Evolutionary conservation across 1,140 invertebrate genomes (phyloP).

Genomic region (Dendroctonus ponderosae): DNA sequence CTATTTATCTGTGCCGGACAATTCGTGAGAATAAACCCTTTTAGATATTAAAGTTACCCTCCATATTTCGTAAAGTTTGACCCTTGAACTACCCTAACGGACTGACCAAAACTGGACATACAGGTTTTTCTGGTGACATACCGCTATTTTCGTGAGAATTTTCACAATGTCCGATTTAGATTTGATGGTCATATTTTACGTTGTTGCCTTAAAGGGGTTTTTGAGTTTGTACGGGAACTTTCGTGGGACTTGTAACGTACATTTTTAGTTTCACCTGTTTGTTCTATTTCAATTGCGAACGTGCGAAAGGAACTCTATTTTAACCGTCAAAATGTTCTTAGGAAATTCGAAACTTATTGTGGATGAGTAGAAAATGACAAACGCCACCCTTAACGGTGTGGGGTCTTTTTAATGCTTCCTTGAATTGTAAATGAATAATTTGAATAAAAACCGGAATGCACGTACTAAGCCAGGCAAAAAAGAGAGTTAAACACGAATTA

Average conservation of each 20-base stretch:
- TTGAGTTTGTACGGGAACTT: conserved; percentile 12
- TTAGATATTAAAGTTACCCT: conserved; percentile 40
- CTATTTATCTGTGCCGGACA: conserved; percentile 42
- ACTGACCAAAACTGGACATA: conserved; percentile 45
- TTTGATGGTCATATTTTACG: conserved; percentile 35
- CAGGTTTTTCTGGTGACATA: conserved; percentile 43
- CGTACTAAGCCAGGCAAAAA: neutral
- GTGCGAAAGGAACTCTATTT: neutral
- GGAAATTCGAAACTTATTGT: neutral
- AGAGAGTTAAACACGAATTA: too few species aligned
- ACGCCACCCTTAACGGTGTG: neutral
- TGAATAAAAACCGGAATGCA: neutral
- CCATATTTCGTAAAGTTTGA: conserved; percentile 40
- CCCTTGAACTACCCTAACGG: conserved; percentile 42
- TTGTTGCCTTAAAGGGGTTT: conserved; percentile 30
- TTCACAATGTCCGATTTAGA: conserved; percentile 33
- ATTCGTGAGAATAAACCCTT: conserved; percentile 42
- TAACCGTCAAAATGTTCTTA: neutral
- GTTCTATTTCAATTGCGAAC: neutral
- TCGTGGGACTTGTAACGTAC: conserved; percentile 35
- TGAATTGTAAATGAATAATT: neutral
- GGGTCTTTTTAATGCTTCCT: neutral
- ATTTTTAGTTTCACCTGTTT: neutral
- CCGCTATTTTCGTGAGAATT: conserved; percentile 41
- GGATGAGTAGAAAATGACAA: neutral